These are phyloP conservation scores for Atta colombica DNA, from an alignment of 1,140 invertebrate genomes.

Conservation along the genomic window DNA sequence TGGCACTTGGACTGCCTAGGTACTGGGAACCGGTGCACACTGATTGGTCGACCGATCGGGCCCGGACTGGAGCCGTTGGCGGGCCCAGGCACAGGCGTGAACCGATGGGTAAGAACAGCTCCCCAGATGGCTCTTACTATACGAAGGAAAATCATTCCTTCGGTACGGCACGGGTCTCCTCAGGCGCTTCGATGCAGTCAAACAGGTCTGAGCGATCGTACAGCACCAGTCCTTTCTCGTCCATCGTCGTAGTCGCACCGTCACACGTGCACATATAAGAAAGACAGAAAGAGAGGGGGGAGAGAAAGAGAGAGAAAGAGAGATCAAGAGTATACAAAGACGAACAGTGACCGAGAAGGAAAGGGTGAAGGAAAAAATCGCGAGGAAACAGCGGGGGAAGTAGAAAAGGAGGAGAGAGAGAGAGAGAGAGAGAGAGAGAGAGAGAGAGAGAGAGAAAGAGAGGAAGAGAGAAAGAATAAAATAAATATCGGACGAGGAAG, in stretches of 20 bases:
- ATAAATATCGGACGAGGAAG: slow-evolving; percentile 22
- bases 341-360: not conserved
- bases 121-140: slow-evolving; percentile 54
- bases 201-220: slow-evolving; percentile 80
- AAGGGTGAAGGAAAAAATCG: slow-evolving; percentile 29
- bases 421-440: no score
- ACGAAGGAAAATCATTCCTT: slow-evolving; percentile 63
- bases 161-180: slow-evolving; percentile 56
- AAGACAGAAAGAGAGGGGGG: slow-evolving; percentile 49
- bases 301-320: not conserved
- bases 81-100: slow-evolving; percentile 54
- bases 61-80: slow-evolving; percentile 55
- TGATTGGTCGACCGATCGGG: slow-evolving; percentile 63
- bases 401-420: not conserved
- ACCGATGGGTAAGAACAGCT: slow-evolving; percentile 63
- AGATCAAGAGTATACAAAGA: slow-evolving; percentile 23
- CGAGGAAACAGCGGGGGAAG: not conserved
- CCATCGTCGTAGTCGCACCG: slow-evolving; percentile 84
- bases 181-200: slow-evolving; percentile 75
- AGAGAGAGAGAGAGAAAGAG: not conserved
- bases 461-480: slow-evolving; percentile 9
- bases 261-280: slow-evolving; percentile 74
- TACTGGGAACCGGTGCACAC: not conserved
- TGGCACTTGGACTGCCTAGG: slow-evolving; percentile 41
- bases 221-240: slow-evolving; percentile 85